phyloP scores from a whole-genome alignment of 2,888 invertebrate genomes.

The Phoenoteleia sp. region DNA sequence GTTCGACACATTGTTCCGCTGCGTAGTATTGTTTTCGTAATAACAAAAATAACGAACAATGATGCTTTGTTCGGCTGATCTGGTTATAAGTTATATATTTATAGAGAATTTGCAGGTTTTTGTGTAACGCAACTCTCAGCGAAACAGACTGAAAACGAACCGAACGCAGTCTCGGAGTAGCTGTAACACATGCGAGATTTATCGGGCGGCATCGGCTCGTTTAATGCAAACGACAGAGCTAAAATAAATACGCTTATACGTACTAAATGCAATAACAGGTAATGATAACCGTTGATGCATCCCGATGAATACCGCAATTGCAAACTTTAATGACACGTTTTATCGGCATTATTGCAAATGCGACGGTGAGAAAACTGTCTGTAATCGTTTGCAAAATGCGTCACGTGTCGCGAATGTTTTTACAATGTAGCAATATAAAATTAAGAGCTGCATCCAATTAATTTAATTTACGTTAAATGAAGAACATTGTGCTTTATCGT shows the following conservation, averaged over 20 bases:
- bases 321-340: conserved; percentile 55
- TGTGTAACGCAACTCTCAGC: conserved; percentile 33
- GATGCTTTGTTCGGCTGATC: conserved; percentile 31
- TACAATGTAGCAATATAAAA: too few relatives aligned
- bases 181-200: conserved; percentile 55
- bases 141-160: conserved; percentile 32
- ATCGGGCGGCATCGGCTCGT: conserved; percentile 49
- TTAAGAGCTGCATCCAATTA: too few relatives aligned
- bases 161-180: background rate
- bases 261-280: conserved; percentile 57
- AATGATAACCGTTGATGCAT: conserved; percentile 67
- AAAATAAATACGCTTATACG: conserved; percentile 69
- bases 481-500: too few relatives aligned
- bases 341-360: conserved; percentile 56
- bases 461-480: too few relatives aligned
- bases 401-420: background rate
- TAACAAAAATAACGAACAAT: conserved; percentile 8
- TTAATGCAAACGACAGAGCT: conserved; percentile 58
- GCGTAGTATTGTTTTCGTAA: conserved; percentile 9
- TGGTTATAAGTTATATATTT: conserved; percentile 58
- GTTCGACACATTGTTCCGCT: conserved; percentile 8
- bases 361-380: conserved; percentile 34
- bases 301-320: conserved; percentile 58
- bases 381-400: conserved; percentile 28
- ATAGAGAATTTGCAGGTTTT: conserved; percentile 37